phyloP scores from a whole-genome alignment of 2,888 invertebrate species.

The Dasysyrphus tricinctus region DNA sequence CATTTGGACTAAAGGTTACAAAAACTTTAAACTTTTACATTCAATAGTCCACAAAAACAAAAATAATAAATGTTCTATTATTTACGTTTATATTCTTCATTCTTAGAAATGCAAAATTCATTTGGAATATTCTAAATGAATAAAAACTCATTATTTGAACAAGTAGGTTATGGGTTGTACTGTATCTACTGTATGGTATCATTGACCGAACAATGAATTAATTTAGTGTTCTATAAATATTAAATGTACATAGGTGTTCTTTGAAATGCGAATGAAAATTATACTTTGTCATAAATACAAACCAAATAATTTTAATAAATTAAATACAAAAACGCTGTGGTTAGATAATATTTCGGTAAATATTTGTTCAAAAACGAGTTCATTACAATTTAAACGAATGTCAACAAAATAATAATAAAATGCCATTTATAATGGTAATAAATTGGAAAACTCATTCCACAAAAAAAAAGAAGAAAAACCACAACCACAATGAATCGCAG shows the following conservation, averaged over 20 bases:
- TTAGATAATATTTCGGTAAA: slow-evolving; percentile 6
- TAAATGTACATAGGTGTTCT: neutral
- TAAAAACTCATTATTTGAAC: too few species aligned
- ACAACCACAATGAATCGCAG: slow-evolving; percentile 6
- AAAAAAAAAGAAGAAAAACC: neutral
- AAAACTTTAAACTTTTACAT: too few species aligned
- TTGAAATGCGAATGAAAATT: neutral
- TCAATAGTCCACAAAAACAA: too few species aligned
- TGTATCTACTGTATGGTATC: too few species aligned
- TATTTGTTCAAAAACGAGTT: slow-evolving; percentile 18
- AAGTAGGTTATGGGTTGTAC: too few species aligned
- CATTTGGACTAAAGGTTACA: too few species aligned
- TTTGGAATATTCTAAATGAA: too few species aligned
- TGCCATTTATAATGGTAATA: slow-evolving; percentile 6
- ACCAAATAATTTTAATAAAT: slow-evolving; percentile 17
- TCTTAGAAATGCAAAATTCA: too few species aligned
- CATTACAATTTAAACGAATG: slow-evolving; percentile 17
- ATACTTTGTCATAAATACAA: neutral
- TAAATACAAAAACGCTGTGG: neutral
- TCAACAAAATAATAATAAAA: neutral
- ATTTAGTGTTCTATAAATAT: neutral
- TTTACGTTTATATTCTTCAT: too few species aligned
- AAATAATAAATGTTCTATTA: too few species aligned
- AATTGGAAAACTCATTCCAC: slow-evolving; percentile 7
- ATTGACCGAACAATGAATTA: slow-evolving; percentile 1